A percentile compares a stretch with the other conserved stretches of the same genome.
Conservation (phyloP, 37 sponge, comb jelly and placozoan species). For the Cladorhizidae sp. region DNA sequence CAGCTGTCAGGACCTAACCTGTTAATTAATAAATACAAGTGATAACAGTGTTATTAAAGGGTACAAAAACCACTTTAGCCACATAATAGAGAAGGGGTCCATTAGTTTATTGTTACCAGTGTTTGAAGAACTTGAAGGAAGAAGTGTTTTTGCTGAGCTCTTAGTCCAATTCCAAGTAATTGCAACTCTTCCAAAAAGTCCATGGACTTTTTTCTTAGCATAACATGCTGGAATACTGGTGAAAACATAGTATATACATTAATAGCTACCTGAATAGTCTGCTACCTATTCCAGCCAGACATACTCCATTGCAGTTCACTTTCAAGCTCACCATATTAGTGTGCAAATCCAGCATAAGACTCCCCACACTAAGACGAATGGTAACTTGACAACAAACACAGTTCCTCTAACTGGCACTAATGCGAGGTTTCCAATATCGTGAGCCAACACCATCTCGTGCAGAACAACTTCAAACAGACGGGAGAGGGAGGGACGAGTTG, state of each 20-base stretch:
- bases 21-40: no score
- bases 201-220: not conserved
- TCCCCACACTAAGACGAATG: slow-evolving; percentile 23
- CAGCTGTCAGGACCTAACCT: no score
- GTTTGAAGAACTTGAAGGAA: not conserved
- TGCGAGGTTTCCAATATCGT: not conserved
- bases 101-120: no score
- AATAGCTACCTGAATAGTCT: no score
- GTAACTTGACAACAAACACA: slow-evolving; percentile 23
- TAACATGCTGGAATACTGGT: slow-evolving; percentile 30
- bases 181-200: not conserved
- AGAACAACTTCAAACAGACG: no score
- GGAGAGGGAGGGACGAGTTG: no score
- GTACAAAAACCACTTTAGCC: no score
- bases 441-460: not conserved
- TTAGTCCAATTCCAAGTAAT: slow-evolving; percentile 36
- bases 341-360: not conserved
- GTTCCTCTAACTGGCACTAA: slow-evolving; percentile 12
- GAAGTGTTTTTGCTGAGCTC: not conserved
- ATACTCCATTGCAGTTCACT: not conserved
- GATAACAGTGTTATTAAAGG: no score
- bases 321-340: not conserved
- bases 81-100: no score
- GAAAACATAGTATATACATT: no score
- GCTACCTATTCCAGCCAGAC: no score